A percentile compares a stretch with the other conserved stretches of the same genome.
Evolutionary conservation across 2,888 invertebrate species (phyloP).

Genomic region (Pantelozetes paolii): DNA sequence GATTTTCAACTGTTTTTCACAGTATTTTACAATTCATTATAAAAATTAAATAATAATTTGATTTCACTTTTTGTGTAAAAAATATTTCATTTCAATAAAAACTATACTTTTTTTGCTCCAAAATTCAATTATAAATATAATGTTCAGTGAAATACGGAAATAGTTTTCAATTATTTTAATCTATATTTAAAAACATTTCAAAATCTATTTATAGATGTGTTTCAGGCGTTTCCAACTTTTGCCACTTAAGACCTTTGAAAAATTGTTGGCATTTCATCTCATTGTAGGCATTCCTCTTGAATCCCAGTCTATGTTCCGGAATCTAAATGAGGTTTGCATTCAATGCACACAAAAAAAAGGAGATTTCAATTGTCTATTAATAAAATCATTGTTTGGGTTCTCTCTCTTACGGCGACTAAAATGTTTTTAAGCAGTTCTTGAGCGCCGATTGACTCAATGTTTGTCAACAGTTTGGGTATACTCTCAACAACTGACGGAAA

Average conservation of each 20-base stretch:
- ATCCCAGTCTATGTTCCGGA: slow-evolving; percentile 28
- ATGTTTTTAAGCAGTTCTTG: background rate
- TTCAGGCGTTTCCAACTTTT: slow-evolving; percentile 22
- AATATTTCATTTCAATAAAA: too few relatives aligned
- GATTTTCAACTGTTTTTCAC: too few relatives aligned
- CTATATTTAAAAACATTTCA: background rate
- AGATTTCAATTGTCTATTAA: too few relatives aligned
- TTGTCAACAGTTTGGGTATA: slow-evolving; percentile 1
- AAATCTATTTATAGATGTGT: background rate
- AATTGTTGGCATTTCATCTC: slow-evolving; percentile 26
- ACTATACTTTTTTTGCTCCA: too few relatives aligned
- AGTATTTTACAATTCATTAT: too few relatives aligned
- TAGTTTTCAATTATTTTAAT: background rate
- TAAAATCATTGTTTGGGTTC: background rate
- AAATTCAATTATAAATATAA: too few relatives aligned
- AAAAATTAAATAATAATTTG: too few relatives aligned
- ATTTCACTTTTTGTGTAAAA: too few relatives aligned
- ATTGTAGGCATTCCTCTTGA: slow-evolving; percentile 22
- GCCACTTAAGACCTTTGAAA: slow-evolving; percentile 25
- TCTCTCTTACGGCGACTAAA: slow-evolving; percentile 10
- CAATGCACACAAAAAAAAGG: background rate
- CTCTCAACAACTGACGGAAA: slow-evolving; percentile 18
- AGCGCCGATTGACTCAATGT: background rate
- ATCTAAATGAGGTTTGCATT: background rate
- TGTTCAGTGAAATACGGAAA: too few relatives aligned